Conservation (phyloP, 2,113 vertebrate genomes). For the Atlantisia rogersi region DNA sequence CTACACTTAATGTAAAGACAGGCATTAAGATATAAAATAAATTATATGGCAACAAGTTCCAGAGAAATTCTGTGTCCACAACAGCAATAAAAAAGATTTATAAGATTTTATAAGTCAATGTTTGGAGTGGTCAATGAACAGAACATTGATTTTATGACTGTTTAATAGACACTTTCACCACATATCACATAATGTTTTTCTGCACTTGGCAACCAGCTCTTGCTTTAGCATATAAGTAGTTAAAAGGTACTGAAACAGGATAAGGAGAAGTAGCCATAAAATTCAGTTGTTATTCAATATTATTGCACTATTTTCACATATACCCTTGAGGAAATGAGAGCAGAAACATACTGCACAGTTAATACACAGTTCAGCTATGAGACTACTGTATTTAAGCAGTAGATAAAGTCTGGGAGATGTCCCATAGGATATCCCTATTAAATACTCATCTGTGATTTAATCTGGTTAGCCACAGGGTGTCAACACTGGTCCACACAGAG, state of each 20-base stretch:
- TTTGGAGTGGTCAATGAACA: not conserved
- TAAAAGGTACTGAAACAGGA: not conserved
- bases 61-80: conserved; percentile 5
- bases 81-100: conserved; percentile 1
- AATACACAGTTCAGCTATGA: not conserved
- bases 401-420: conserved; percentile 1
- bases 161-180: conserved; percentile 26
- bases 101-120: conserved; percentile 5
- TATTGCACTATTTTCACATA: conserved; percentile 38
- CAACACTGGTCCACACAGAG: conserved; percentile 30
- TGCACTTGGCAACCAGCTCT: not conserved
- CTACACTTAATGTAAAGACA: not conserved
- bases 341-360: not conserved
- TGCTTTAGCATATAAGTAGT: conserved; percentile 4
- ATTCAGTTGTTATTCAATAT: conserved; percentile 7
- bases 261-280: not conserved
- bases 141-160: not conserved
- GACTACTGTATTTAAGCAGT: not conserved
- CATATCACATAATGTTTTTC: not conserved
- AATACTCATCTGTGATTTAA: conserved; percentile 19
- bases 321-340: not conserved
- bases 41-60: not conserved
- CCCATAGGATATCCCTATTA: not conserved
- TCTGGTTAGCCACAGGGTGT: conserved; percentile 42
- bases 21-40: not conserved